phyloP scores from a whole-genome alignment of 2,113 vertebrate genomes.

The Siphamia tubifer region DNA sequence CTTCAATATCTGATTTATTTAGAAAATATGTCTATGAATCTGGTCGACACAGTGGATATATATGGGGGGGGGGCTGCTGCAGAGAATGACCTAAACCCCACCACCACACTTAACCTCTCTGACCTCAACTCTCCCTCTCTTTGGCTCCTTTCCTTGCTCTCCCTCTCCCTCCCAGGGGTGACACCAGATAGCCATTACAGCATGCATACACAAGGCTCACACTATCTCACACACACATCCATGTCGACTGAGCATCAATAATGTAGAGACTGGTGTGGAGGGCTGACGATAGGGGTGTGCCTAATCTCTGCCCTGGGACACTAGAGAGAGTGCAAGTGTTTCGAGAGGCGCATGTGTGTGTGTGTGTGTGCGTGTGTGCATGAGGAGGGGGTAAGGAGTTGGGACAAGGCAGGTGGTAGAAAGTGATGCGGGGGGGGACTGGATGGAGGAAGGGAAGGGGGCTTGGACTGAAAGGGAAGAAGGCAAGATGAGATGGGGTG shows the following conservation, averaged over 20 bases:
- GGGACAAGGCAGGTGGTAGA: conserved; percentile 62
- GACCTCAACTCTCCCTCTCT: conserved; percentile 73
- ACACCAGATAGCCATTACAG: conserved; percentile 83
- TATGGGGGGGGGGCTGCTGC: conserved; percentile 20
- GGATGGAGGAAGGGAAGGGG: conserved; percentile 6
- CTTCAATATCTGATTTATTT: conserved; percentile 14
- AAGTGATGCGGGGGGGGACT: conserved; percentile 49
- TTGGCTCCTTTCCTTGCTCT: neutral
- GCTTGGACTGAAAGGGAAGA: conserved; percentile 51
- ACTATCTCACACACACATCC: conserved; percentile 14
- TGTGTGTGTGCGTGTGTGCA: conserved; percentile 21
- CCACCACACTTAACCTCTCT: conserved; percentile 79
- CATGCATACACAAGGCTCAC: conserved; percentile 35
- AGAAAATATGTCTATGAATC: conserved; percentile 29
- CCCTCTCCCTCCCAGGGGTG: conserved; percentile 57
- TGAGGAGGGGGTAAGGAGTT: conserved; percentile 29
- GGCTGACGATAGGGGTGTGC: conserved; percentile 61
- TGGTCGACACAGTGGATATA: conserved; percentile 9
- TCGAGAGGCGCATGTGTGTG: conserved; percentile 23
- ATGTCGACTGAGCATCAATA: conserved; percentile 74
- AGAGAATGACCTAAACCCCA: conserved; percentile 60
- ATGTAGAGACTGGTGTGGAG: conserved; percentile 72
- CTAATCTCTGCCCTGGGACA: conserved; percentile 82
- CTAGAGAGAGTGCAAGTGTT: conserved; percentile 57
- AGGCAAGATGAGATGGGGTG: conserved; percentile 54